Evolutionary conservation across 1,140 invertebrate species (phyloP).

Genomic region (Hyles vespertilio): DNA sequence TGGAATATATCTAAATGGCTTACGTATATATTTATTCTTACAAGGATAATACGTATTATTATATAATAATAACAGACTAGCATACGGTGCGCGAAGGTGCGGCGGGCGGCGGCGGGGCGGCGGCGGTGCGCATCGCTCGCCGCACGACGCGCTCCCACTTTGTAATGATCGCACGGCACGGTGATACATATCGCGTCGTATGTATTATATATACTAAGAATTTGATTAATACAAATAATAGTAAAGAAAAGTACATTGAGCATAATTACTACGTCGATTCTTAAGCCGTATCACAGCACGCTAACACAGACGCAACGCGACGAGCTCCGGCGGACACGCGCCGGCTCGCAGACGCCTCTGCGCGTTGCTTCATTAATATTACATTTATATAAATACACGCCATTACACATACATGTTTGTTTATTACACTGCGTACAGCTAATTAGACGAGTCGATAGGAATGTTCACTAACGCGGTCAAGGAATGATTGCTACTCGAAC

Average conservation of each 20-base stretch:
- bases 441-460: background rate
- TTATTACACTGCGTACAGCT: background rate
- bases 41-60: conserved; percentile 3
- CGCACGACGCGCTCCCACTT: conserved; percentile 29
- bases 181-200: background rate
- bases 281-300: conserved; percentile 67
- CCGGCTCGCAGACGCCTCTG: conserved; percentile 5
- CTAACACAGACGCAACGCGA: conserved; percentile 47
- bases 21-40: conserved; percentile 62
- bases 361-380: conserved; percentile 10
- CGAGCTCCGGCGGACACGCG: conserved; percentile 4
- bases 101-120: background rate
- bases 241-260: conserved; percentile 51
- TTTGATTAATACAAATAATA: conserved; percentile 43
- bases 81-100: conserved; percentile 35
- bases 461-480: background rate
- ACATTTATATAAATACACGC: conserved; percentile 7
- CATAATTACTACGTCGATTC: conserved; percentile 51
- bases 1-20: conserved; percentile 13
- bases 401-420: background rate
- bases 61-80: conserved; percentile 42
- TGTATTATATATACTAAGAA: conserved; percentile 38
- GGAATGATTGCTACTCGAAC: too few relatives aligned
- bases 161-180: conserved; percentile 27
- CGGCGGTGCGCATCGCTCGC: conserved; percentile 10